Conservation (phyloP, 2,888 invertebrate genomes). For the Harpagoxenus sublaevis region DNA sequence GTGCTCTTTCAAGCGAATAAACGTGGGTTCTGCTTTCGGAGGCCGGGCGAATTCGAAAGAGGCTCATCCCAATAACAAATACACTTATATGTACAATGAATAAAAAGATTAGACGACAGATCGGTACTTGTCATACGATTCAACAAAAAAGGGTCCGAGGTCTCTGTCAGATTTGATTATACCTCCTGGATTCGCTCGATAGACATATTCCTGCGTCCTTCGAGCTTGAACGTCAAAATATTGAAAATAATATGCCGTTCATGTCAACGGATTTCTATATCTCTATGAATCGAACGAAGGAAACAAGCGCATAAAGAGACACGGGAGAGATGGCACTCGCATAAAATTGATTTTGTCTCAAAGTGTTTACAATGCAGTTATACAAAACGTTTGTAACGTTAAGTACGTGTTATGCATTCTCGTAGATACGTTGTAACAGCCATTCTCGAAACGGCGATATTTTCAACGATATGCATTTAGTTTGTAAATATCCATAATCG, state of each 20-base stretch:
- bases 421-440: neutral
- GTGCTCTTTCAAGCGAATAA: slow-evolving; percentile 66
- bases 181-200: slow-evolving; percentile 12
- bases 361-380: slow-evolving; percentile 23
- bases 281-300: neutral
- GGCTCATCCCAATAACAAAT: slow-evolving; percentile 71
- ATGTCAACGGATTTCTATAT: slow-evolving; percentile 2
- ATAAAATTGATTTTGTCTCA: slow-evolving; percentile 38
- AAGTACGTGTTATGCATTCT: neutral
- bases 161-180: slow-evolving; percentile 45
- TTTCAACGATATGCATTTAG: slow-evolving; percentile 18
- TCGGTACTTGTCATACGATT: slow-evolving; percentile 54
- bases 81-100: slow-evolving; percentile 58
- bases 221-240: slow-evolving; percentile 34
- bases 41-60: slow-evolving; percentile 59
- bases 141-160: slow-evolving; percentile 16
- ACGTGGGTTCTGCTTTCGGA: slow-evolving; percentile 61
- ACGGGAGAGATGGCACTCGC: slow-evolving; percentile 1
- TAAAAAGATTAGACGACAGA: slow-evolving; percentile 58
- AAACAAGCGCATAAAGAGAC: slow-evolving; percentile 6
- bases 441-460: neutral
- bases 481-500: slow-evolving; percentile 14
- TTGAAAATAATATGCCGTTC: slow-evolving; percentile 28
- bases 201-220: neutral
- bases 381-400: slow-evolving; percentile 4